These are phyloP conservation scores for Zingel zingel DNA, from an alignment of 2,113 vertebrate species.

Conservation along the genomic window DNA sequence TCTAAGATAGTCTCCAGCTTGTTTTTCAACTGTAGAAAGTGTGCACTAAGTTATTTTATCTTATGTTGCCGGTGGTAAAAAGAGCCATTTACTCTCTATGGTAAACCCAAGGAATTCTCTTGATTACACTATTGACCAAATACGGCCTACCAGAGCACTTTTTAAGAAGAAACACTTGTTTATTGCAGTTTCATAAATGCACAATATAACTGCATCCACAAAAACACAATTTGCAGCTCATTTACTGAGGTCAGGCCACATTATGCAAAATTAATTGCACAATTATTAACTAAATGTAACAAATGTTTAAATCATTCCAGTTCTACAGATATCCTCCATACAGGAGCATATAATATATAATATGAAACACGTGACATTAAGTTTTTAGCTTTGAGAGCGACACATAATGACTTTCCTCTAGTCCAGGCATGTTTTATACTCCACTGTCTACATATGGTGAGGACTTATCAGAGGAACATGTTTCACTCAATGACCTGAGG, in stretches of 20 bases:
- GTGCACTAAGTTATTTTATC: slow-evolving; percentile 81
- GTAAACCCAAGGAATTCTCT: slow-evolving; percentile 66
- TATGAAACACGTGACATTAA: slow-evolving; percentile 62
- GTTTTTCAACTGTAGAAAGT: slow-evolving; percentile 79
- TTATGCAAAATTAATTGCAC: slow-evolving; percentile 35
- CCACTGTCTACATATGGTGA: slow-evolving; percentile 49
- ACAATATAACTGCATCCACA: slow-evolving; percentile 14
- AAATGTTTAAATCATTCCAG: background rate
- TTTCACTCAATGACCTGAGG: slow-evolving; percentile 61
- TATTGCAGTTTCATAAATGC: slow-evolving; percentile 28
- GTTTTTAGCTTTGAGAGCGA: slow-evolving; percentile 44
- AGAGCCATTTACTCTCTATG: slow-evolving; percentile 67
- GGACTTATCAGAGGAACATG: slow-evolving; percentile 71
- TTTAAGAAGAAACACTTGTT: slow-evolving; percentile 51
- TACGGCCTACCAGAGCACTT: slow-evolving; percentile 25
- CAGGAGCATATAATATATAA: slow-evolving; percentile 39
- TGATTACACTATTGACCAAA: slow-evolving; percentile 64
- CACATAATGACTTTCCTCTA: slow-evolving; percentile 57
- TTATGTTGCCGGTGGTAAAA: slow-evolving; percentile 70
- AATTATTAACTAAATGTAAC: slow-evolving; percentile 15
- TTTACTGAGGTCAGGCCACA: slow-evolving; percentile 30
- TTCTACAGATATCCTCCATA: slow-evolving; percentile 23
- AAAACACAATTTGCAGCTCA: slow-evolving; percentile 42
- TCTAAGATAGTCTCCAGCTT: slow-evolving; percentile 83
- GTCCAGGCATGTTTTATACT: slow-evolving; percentile 51